phyloP scores from a whole-genome alignment of 53 echinoderm and acorn worm species.

The Stichopus horrens region DNA sequence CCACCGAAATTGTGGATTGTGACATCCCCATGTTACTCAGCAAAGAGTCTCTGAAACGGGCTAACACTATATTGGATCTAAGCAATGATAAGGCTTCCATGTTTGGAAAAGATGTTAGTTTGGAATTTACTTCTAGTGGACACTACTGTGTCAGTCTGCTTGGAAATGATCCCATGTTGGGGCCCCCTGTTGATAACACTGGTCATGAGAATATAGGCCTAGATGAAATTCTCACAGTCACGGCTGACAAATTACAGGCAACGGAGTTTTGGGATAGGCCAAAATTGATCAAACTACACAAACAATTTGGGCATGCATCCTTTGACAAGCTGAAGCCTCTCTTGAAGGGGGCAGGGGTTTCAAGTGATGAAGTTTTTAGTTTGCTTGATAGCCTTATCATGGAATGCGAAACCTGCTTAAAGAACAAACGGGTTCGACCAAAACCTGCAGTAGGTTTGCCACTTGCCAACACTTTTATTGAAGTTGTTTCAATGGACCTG shows the following conservation, averaged over 20 bases:
- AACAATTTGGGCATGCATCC: not conserved
- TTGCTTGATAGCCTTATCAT: not conserved
- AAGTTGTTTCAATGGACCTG: conserved; percentile 2
- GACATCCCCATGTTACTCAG: conserved; percentile 52
- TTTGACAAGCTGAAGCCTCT: not conserved
- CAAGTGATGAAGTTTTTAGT: not conserved
- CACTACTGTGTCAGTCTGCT: conserved; percentile 13
- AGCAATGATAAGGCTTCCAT: conserved; percentile 31
- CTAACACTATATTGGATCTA: conserved; percentile 30
- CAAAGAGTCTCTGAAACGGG: conserved; percentile 45
- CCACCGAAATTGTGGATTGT: conserved; percentile 47
- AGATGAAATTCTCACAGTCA: no score
- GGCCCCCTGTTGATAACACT: not conserved
- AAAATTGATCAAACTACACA: not conserved
- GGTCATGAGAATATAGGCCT: not conserved
- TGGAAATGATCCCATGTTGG: not conserved
- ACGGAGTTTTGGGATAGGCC: not conserved
- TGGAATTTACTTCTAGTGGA: conserved; percentile 15
- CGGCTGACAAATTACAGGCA: not conserved
- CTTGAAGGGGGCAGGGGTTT: not conserved
- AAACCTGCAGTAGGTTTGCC: conserved; percentile 14
- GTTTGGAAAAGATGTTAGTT: conserved; percentile 24
- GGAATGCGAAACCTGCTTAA: not conserved
- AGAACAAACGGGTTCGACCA: not conserved
- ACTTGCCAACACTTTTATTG: conserved; percentile 3